Conservation (phyloP, 2,888 invertebrate genomes). For the Hirtodrosophila cameraria region DNA sequence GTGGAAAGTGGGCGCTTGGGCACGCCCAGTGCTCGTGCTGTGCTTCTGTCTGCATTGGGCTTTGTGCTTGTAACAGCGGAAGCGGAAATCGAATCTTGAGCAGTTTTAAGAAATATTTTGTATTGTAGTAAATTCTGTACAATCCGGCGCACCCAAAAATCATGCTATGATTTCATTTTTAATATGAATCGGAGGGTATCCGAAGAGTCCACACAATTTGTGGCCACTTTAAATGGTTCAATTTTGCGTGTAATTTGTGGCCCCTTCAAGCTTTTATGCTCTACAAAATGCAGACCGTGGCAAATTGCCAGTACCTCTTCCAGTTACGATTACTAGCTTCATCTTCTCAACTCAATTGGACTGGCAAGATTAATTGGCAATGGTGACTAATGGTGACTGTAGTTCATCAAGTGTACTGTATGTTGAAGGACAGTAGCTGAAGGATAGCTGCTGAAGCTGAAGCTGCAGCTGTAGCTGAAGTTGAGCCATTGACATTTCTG, state of each 20-base stretch:
- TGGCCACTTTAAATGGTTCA: constrained; percentile 65
- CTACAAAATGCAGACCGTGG: constrained; percentile 49
- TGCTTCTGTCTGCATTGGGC: constrained; percentile 46
- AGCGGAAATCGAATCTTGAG: constrained; percentile 77
- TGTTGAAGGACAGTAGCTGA: no score
- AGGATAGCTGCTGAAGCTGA: neutral
- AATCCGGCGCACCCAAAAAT: constrained; percentile 29
- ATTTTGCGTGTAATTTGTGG: constrained; percentile 67
- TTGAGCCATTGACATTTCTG: constrained; percentile 8
- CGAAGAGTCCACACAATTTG: constrained; percentile 40
- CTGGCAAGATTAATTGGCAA: constrained; percentile 48
- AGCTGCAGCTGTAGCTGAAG: constrained; percentile 3
- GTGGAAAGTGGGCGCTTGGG: constrained; percentile 1
- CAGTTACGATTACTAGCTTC: constrained; percentile 1
- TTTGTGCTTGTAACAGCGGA: constrained; percentile 71
- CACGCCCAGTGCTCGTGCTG: constrained; percentile 43
- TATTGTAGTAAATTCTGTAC: constrained; percentile 38
- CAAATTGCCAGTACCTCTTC: constrained; percentile 43
- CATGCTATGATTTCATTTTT: constrained; percentile 42
- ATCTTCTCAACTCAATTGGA: constrained; percentile 1
- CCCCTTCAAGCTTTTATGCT: constrained; percentile 12
- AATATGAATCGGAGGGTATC: constrained; percentile 7
- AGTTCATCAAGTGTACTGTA: constrained; percentile 25
- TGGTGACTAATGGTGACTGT: constrained; percentile 44
- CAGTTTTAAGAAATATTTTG: constrained; percentile 54